phyloP scores from a whole-genome alignment of 2,797 vertebrate genomes.

The Artibeus lituratus region DNA sequence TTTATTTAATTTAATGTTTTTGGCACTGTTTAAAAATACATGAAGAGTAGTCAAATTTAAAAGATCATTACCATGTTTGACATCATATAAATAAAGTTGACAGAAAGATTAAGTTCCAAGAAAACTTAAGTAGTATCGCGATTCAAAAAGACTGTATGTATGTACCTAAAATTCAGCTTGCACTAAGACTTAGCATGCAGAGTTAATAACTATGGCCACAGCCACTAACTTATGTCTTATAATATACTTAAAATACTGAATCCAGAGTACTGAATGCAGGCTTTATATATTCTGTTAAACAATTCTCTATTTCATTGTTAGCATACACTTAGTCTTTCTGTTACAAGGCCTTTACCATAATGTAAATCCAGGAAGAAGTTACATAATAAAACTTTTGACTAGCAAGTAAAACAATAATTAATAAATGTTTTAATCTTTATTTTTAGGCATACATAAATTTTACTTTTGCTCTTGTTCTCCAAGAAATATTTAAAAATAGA shows the following conservation, averaged over 20 bases:
- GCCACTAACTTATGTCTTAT: neutral
- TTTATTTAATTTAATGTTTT: slow-evolving; percentile 10
- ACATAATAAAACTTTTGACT: neutral
- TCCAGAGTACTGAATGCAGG: neutral
- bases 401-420: neutral
- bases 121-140: neutral
- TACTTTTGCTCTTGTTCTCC: neutral
- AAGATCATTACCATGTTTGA: neutral
- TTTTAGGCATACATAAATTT: neutral
- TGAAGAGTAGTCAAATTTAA: neutral
- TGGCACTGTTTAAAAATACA: neutral
- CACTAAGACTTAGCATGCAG: neutral
- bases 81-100: neutral
- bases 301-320: neutral
- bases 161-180: neutral
- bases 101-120: neutral
- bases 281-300: neutral
- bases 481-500: neutral
- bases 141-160: neutral
- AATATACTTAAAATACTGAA: slow-evolving; percentile 32
- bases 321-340: neutral
- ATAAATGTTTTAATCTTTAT: neutral
- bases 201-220: neutral
- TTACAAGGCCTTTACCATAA: neutral
- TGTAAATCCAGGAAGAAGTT: neutral